A percentile compares a stretch with the other conserved stretches of the same genome.
These are phyloP conservation scores for Parapristionchus giblindavisi DNA, from an alignment of 2,888 invertebrate species.

Conservation along the genomic window DNA sequence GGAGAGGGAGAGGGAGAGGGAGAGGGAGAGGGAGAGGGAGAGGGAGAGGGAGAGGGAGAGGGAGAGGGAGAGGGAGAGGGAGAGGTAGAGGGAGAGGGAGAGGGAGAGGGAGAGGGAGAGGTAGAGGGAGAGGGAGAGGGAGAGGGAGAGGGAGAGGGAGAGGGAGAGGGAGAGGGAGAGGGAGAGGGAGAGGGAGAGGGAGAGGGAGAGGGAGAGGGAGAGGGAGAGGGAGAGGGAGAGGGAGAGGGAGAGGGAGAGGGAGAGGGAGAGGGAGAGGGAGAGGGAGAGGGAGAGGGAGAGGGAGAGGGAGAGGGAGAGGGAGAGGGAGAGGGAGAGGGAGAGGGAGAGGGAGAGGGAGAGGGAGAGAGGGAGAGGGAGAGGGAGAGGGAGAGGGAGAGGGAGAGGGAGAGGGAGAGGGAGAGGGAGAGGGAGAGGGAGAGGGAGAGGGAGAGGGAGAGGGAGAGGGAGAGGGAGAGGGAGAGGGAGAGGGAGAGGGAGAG, in stretches of 20 bases:
- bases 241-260: slow-evolving; percentile 52
- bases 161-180: neutral
- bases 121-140: too few species aligned
- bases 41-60: too few species aligned
- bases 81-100: too few species aligned
- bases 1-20: too few species aligned
- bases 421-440: neutral
- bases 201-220: neutral
- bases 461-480: neutral
- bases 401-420: neutral
- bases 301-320: neutral
- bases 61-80: too few species aligned
- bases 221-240: slow-evolving; percentile 30
- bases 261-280: slow-evolving; percentile 49
- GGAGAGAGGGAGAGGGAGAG: slow-evolving; percentile 40
- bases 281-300: slow-evolving; percentile 36
- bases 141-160: neutral
- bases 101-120: too few species aligned
- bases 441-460: neutral
- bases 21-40: too few species aligned
- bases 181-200: neutral
- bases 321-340: slow-evolving; percentile 37
- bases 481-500: neutral
- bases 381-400: slow-evolving; percentile 36
- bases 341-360: slow-evolving; percentile 32